A percentile compares a stretch with the other conserved stretches of the same genome.
phyloP scores from a whole-genome alignment of 2,797 vertebrate species.

The Melopsittacus undulatus region DNA sequence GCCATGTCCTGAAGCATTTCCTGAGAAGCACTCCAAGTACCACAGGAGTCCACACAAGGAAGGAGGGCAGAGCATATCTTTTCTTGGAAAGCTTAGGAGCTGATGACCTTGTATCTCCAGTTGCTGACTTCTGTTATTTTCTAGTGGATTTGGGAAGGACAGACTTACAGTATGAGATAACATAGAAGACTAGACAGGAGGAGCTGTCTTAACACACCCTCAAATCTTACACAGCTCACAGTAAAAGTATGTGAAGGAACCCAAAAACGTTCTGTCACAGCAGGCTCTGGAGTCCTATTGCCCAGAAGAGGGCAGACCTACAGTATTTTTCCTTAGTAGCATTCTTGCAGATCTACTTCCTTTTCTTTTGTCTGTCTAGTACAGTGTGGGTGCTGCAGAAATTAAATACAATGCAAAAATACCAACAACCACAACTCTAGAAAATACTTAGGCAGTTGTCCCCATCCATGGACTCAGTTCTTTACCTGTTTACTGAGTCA shows the following conservation, averaged over 20 bases:
- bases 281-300: conserved; percentile 65
- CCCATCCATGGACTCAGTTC: background rate
- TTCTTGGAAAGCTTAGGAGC: background rate
- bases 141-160: background rate
- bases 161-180: background rate
- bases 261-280: conserved; percentile 18
- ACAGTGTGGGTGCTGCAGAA: background rate
- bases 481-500: background rate
- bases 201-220: background rate
- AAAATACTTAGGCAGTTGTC: background rate
- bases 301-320: conserved; percentile 91
- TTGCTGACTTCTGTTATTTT: background rate
- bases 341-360: background rate
- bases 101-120: background rate
- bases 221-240: background rate
- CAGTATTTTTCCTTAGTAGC: conserved; percentile 73
- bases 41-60: background rate
- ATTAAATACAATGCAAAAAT: background rate
- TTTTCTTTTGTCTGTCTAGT: background rate
- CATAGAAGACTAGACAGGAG: background rate
- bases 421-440: background rate
- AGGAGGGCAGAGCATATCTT: background rate
- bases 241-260: background rate
- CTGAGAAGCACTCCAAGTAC: background rate
- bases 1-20: background rate